Base-by-base conservation (phyloP, 2,888 invertebrate species). In the Tipula confusa region DNA sequence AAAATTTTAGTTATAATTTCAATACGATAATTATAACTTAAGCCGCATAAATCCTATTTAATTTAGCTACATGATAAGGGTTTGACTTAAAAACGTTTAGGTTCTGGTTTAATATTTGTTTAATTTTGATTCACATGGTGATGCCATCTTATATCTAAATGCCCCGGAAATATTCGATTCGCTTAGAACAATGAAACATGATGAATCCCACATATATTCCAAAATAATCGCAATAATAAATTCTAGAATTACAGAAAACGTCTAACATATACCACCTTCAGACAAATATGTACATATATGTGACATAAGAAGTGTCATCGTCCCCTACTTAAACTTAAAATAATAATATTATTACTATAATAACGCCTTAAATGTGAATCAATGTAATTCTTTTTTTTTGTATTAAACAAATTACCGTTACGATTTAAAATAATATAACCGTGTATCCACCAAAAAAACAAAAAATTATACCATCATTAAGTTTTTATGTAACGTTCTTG, bases 301-400 rank as follows among this genome's bases (percentile, higher is more conserved):
- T 64, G 64, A 64, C 64, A 64, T 64, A 64, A 64, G 64, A 64
- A 24, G 64, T 64, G 64, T 64, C 64, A 64, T 64, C 64, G 64
- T 64, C 64, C 64, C 64, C 64, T 64, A 64, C 64, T 64, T 64
- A 64, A 64, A 64, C 9, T n/a, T 64, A 64, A 64, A 64, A 24
- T 24, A 9, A 9, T 15, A 43, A 24, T 24, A 24, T 64, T 64
- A n/a, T n/a, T n/a, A n/a, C n/a, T n/a, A 24, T 64, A 64, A 64
- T 64, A 64, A 64, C 64, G 64, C 64, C 64, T 64, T 64, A 64
- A 64, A 24, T 64, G 64, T 24, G 64, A 64, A 64, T 64, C 24
- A 64, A 64, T 9, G 24, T 64, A 64, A 9, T 64, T n/a, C 11
- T 33, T 64, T 64, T 18, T 64, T 15, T 36, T 36, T 36, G 11